These are phyloP conservation scores for Ibycter americanus DNA, from an alignment of 2,797 vertebrate species.

Conservation along the genomic window DNA sequence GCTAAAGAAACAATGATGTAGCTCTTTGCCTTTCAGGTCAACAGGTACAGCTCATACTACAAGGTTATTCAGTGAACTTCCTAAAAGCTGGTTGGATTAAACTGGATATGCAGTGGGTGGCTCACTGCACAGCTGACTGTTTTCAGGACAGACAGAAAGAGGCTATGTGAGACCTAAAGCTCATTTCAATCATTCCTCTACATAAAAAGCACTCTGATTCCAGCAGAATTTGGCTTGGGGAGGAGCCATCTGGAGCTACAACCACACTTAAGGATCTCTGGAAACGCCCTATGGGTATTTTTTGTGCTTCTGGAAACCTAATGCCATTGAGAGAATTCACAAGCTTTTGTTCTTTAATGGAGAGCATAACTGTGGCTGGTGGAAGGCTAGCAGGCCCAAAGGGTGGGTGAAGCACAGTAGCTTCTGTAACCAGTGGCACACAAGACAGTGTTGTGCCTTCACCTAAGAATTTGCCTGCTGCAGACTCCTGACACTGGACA, in stretches of 20 bases:
- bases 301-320: slow-evolving; percentile 37
- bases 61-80: not conserved
- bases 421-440: not conserved
- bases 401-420: not conserved
- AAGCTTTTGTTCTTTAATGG: not conserved
- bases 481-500: slow-evolving; percentile 40
- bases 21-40: not conserved
- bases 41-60: not conserved
- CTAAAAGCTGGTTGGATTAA: not conserved
- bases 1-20: not conserved
- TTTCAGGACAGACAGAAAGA: not conserved
- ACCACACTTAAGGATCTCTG: slow-evolving; percentile 45
- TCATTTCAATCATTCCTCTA: not conserved
- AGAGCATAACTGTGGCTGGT: slow-evolving; percentile 8
- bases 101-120: not conserved
- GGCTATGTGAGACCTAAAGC: not conserved
- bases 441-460: not conserved
- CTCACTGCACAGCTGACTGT: not conserved
- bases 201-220: not conserved
- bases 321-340: not conserved
- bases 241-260: not conserved
- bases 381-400: not conserved
- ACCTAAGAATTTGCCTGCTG: not conserved
- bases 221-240: not conserved
- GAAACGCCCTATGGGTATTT: not conserved